These are phyloP conservation scores for Octonoba sinensis DNA, from an alignment of 2,888 invertebrate genomes.

Conservation along the genomic window DNA sequence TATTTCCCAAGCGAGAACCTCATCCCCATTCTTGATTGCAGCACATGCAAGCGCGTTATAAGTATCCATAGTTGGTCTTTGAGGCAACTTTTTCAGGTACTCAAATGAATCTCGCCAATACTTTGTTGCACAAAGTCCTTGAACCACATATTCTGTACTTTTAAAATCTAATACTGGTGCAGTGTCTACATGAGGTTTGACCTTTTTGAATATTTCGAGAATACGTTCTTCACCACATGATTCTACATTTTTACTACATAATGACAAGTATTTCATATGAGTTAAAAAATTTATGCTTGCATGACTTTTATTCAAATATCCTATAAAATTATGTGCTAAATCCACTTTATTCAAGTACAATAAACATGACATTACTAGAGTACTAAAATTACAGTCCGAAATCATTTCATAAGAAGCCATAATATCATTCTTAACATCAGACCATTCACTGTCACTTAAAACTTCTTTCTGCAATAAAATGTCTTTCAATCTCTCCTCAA, in stretches of 20 bases:
- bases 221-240: slow-evolving; percentile 13
- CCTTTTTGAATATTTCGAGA: slow-evolving; percentile 17
- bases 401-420: slow-evolving; percentile 4
- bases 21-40: slow-evolving; percentile 35
- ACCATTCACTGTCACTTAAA: slow-evolving; percentile 29
- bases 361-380: slow-evolving; percentile 39
- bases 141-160: slow-evolving; percentile 19
- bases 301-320: slow-evolving; percentile 14
- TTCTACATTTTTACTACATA: slow-evolving; percentile 38
- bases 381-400: slow-evolving; percentile 31
- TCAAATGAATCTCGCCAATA: slow-evolving; percentile 20
- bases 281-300: slow-evolving; percentile 30
- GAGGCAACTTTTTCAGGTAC: slow-evolving; percentile 28
- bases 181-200: slow-evolving; percentile 5
- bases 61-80: not conserved
- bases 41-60: slow-evolving; percentile 23
- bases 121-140: slow-evolving; percentile 33
- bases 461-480: not conserved
- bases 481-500: slow-evolving; percentile 18
- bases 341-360: slow-evolving; percentile 19
- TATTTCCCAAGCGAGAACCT: slow-evolving; percentile 40
- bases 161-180: slow-evolving; percentile 27
- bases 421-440: slow-evolving; percentile 24
- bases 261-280: slow-evolving; percentile 34
- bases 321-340: slow-evolving; percentile 26